Evolutionary conservation across 2,113 vertebrate species (phyloP), one percentile per base, ranked within the genome.

Genomic region (Platysternon megacephalum): DNA sequence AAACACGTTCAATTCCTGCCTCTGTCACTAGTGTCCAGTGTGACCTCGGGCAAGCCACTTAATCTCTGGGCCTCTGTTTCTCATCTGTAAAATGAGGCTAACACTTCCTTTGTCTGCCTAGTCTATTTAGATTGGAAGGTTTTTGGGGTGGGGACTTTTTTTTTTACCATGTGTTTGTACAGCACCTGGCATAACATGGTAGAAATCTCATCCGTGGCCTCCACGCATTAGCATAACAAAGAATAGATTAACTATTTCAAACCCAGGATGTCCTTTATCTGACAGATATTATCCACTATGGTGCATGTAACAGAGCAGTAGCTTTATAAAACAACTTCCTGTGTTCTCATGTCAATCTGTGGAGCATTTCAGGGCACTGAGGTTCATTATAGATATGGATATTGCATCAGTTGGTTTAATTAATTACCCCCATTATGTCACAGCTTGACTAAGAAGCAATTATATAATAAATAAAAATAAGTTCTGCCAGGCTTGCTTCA

Each of bases 381-480:
- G 78, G 93, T 95, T 96, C 82, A 97, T 96, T 95, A 96, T 8
- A 91, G 84, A 90, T 84, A 96, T 0, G 51, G 82, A n/a, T 93
- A 88, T 61, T 48, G 80, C 93, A 93, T 85, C 88, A 96, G 94
- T 91, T 94, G 35, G 48, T 92, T 95, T 97, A 97, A 96, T 96
- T 94, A 90, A 94, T 97, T 96, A 93, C 81, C 93, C 93, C 32
- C 90, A 55, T 94, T 95, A 93, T 93, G 72, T 90, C 86, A 90
- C 86, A 94, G 90, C 55, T 95, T 96, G 86, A 94, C 91, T 89
- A 35, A 96, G 84, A 93, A 93, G 55, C 39, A 93, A 87, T 94
- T 65, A 85, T 39, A 72, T 85, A 68, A 32, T 88, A 91, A n/a
- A 91, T 28, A 93, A 96, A 89, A 88, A 86, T 55, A 49, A 85